Conservation (phyloP, 2,888 invertebrate species). For the Entomobrya proxima region DNA sequence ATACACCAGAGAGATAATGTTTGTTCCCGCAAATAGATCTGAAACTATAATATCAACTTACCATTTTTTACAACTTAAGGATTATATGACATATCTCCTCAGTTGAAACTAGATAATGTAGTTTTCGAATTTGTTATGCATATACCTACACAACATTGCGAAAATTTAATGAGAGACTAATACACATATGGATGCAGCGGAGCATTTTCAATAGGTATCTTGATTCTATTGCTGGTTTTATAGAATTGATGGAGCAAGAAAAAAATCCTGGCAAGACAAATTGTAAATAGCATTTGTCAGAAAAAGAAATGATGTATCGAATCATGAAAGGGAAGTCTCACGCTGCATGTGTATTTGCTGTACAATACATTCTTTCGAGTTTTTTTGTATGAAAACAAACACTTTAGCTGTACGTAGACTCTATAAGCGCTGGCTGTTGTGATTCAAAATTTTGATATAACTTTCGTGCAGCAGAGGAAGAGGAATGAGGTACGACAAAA, state of each 20-base stretch:
- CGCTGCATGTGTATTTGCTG: not conserved
- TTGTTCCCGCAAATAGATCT: too few relatives aligned
- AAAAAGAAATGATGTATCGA: slow-evolving; percentile 73
- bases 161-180: slow-evolving; percentile 7
- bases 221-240: not conserved
- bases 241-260: slow-evolving; percentile 17
- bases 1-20: too few relatives aligned
- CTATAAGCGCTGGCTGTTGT: not conserved
- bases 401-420: not conserved
- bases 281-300: slow-evolving; percentile 74
- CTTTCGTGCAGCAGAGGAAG: not conserved
- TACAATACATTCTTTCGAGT: not conserved
- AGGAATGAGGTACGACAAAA: not conserved
- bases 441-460: not conserved
- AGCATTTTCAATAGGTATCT: not conserved
- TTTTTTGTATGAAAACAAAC: slow-evolving; percentile 8
- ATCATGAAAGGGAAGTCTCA: slow-evolving; percentile 69
- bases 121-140: too few relatives aligned
- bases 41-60: too few relatives aligned
- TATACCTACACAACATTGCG: not conserved
- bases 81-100: too few relatives aligned
- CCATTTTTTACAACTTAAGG: too few relatives aligned
- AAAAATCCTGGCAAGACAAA: slow-evolving; percentile 66
- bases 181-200: not conserved
- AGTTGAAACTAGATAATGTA: too few relatives aligned